phyloP scores from a whole-genome alignment of 2,113 vertebrate species.

The Vidua chalybeata region DNA sequence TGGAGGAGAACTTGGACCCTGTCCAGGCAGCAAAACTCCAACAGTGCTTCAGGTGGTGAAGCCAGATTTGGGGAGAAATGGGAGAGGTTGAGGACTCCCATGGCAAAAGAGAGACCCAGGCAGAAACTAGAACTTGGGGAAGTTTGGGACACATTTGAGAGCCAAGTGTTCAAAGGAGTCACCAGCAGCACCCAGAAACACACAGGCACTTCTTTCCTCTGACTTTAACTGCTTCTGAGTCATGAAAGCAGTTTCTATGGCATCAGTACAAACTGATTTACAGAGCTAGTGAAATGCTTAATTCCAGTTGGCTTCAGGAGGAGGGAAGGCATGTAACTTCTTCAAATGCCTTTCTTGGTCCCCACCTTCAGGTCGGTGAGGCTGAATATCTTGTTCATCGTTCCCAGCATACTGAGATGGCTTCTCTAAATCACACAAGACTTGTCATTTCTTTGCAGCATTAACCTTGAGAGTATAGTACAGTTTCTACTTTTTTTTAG shows the following conservation, averaged over 20 bases:
- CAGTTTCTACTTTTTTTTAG: background rate
- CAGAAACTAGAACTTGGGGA: background rate
- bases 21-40: background rate
- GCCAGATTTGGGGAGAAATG: background rate
- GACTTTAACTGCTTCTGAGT: background rate
- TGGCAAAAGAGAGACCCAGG: background rate
- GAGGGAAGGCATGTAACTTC: background rate
- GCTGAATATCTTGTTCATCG: background rate
- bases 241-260: background rate
- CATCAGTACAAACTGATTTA: slow-evolving; percentile 9
- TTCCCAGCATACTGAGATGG: background rate
- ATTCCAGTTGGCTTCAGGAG: background rate
- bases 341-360: background rate
- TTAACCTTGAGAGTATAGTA: background rate
- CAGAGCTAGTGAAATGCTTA: background rate
- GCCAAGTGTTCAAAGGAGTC: background rate
- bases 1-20: background rate
- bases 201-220: background rate
- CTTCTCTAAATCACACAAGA: background rate
- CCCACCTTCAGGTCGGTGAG: background rate
- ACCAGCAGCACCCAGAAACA: background rate
- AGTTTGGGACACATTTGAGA: background rate
- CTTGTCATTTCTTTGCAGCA: background rate
- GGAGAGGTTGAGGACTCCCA: background rate
- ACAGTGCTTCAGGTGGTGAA: background rate